Percentiles rank a stretch among this genome's conserved stretches.
Conservation (phyloP, 2,888 invertebrate species). For the Lymantria dispar region DNA sequence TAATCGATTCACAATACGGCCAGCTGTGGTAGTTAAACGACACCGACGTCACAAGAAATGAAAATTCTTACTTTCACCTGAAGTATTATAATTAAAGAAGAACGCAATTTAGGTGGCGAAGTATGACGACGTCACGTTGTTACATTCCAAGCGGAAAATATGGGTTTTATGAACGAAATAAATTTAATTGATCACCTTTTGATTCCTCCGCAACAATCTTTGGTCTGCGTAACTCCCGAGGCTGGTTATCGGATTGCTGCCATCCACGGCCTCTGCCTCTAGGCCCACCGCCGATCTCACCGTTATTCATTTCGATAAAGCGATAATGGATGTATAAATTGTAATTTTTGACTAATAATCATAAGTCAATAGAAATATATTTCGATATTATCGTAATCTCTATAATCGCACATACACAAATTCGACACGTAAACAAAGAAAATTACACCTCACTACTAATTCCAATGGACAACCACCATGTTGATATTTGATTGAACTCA, state of each 20-base stretch:
- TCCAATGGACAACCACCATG: slow-evolving; percentile 71
- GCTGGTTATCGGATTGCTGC: slow-evolving; percentile 72
- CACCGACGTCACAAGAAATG: slow-evolving; percentile 73
- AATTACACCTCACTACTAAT: slow-evolving; percentile 58
- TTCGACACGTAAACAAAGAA: slow-evolving; percentile 81
- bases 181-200: slow-evolving; percentile 51
- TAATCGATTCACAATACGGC: slow-evolving; percentile 38
- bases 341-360: slow-evolving; percentile 54
- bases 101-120: slow-evolving; percentile 51
- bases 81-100: slow-evolving; percentile 56
- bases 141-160: slow-evolving; percentile 33
- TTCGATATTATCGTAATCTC: slow-evolving; percentile 25
- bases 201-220: slow-evolving; percentile 59
- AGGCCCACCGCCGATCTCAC: slow-evolving; percentile 74
- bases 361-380: slow-evolving; percentile 50
- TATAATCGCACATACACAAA: slow-evolving; percentile 36
- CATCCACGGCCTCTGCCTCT: slow-evolving; percentile 79
- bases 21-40: slow-evolving; percentile 56
- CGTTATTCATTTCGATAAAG: slow-evolving; percentile 76
- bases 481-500: slow-evolving; percentile 41
- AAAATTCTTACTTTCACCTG: slow-evolving; percentile 78
- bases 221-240: slow-evolving; percentile 74
- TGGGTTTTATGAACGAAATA: slow-evolving; percentile 8
- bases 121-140: slow-evolving; percentile 55
- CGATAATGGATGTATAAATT: slow-evolving; percentile 35